Evolutionary conservation across 2,113 vertebrate species (phyloP).

Genomic region (Perognathus longimembris): DNA sequence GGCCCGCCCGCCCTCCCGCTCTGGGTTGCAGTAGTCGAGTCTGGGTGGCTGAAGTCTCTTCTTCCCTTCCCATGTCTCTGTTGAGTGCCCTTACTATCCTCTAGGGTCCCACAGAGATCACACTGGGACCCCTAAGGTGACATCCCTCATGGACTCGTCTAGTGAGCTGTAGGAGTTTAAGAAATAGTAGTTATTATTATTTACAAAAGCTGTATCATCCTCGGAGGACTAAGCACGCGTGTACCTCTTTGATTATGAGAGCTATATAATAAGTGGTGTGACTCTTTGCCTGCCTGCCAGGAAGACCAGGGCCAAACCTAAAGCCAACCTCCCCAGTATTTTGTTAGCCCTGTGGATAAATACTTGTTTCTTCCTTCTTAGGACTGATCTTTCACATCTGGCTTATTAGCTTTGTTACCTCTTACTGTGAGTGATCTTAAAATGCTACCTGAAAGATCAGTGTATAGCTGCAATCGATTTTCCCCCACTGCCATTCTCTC

Average conservation of each 20-base stretch:
- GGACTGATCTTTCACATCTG: neutral
- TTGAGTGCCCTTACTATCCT: neutral
- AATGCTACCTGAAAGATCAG: slow-evolving; percentile 1
- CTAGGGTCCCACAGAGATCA: neutral
- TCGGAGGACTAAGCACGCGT: neutral
- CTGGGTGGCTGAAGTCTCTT: neutral
- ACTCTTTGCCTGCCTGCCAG: slow-evolving; percentile 27
- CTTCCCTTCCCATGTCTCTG: neutral
- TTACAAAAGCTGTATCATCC: neutral
- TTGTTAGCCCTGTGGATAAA: neutral
- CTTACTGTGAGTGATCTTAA: slow-evolving; percentile 1
- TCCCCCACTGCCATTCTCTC: neutral
- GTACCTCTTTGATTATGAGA: neutral
- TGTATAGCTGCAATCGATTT: neutral
- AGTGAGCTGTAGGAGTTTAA: neutral
- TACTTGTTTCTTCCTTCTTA: neutral
- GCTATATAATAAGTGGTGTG: neutral
- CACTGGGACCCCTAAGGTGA: neutral
- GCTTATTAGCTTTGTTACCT: neutral
- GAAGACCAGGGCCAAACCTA: neutral
- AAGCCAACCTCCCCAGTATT: neutral
- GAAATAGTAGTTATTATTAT: neutral
- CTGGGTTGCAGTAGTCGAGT: neutral
- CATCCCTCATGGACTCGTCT: neutral
- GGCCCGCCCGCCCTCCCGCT: neutral